phyloP scores from a whole-genome alignment of 2,888 invertebrate species.

The Polymixis lichenea region DNA sequence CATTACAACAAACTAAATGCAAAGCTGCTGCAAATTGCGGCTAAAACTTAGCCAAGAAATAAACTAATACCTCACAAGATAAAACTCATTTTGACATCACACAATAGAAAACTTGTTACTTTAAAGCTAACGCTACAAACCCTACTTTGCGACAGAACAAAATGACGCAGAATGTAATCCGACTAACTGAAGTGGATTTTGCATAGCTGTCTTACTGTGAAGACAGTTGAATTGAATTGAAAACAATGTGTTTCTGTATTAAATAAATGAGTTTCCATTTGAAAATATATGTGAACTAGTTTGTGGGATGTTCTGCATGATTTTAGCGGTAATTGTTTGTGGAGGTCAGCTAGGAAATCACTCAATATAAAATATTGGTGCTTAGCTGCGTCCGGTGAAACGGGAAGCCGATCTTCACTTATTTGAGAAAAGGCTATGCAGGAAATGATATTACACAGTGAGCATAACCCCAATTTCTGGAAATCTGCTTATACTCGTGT shows the following conservation, averaged over 20 bases:
- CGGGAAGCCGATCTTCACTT: too few species aligned
- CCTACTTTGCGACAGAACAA: conserved; percentile 40
- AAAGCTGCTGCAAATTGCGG: conserved; percentile 36
- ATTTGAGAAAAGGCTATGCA: too few species aligned
- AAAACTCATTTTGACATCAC: conserved; percentile 54
- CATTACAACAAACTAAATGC: conserved; percentile 14
- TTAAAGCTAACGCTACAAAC: conserved; percentile 17
- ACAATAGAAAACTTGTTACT: conserved; percentile 64
- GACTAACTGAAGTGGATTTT: conserved; percentile 62
- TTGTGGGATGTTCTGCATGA: neutral
- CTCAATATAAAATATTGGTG: neutral
- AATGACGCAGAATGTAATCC: conserved; percentile 61
- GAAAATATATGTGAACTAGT: neutral
- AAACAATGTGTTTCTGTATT: conserved; percentile 53
- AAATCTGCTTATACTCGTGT: neutral
- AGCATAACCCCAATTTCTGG: too few species aligned
- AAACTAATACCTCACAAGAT: conserved; percentile 54
- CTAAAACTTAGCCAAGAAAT: conserved; percentile 40
- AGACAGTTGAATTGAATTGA: conserved; percentile 62
- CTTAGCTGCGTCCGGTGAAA: too few species aligned
- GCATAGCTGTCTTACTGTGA: conserved; percentile 53
- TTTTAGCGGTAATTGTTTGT: neutral
- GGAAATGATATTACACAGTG: too few species aligned
- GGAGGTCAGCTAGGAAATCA: neutral
- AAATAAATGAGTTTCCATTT: conserved; percentile 33